Evolutionary conservation across 2,113 vertebrate genomes (phyloP).

Genomic region (Orcinus orca): DNA sequence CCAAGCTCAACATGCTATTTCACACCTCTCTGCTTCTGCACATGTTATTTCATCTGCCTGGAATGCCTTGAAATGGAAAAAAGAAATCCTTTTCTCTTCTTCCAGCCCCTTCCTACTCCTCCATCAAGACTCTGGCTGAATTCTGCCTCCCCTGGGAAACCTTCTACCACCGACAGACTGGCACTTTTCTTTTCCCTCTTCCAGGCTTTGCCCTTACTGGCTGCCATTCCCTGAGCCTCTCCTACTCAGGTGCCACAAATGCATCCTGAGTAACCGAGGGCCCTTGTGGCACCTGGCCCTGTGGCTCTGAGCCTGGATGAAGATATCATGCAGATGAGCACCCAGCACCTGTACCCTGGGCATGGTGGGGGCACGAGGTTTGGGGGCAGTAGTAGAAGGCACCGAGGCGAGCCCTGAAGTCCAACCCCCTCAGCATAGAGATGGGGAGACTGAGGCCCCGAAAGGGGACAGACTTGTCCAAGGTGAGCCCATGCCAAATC

Average conservation of each 20-base stretch:
- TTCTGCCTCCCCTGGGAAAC: neutral
- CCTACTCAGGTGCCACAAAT: neutral
- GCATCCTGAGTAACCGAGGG: neutral
- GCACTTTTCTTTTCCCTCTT: neutral
- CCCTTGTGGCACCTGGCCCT: neutral
- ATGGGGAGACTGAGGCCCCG: neutral
- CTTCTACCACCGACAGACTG: neutral
- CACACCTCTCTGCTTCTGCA: conserved; percentile 58
- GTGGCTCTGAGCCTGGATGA: neutral
- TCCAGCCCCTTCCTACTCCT: conserved; percentile 22
- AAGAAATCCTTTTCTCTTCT: conserved; percentile 52
- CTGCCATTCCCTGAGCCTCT: neutral
- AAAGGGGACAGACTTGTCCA: neutral
- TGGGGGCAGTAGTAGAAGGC: neutral
- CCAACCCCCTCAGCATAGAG: neutral
- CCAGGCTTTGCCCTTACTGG: neutral
- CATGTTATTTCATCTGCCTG: conserved; percentile 47
- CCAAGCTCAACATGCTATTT: conserved; percentile 38
- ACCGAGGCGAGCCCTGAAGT: neutral
- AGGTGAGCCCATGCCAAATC: neutral
- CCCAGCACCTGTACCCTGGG: neutral
- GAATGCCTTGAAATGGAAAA: conserved; percentile 46
- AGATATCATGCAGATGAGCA: neutral
- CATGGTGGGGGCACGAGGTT: neutral
- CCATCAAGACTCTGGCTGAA: neutral